Conservation (phyloP, 2,888 invertebrate genomes). For the Bellardia bayeri region DNA sequence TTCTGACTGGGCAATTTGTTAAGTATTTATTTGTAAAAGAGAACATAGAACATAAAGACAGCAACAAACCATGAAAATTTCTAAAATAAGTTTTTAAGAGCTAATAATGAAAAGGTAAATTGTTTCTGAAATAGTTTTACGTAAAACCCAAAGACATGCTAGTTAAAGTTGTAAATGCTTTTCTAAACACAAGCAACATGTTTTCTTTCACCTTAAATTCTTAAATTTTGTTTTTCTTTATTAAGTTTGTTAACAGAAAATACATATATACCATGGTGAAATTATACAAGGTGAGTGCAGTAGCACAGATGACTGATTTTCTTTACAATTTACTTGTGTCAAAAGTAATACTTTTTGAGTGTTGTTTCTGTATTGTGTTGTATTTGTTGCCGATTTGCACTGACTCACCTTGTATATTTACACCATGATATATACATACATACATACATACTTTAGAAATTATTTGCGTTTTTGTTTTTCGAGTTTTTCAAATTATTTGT, state of each 20-base stretch:
- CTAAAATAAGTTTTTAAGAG: background rate
- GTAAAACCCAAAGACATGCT: background rate
- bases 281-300: no score
- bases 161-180: background rate
- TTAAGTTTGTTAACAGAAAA: no score
- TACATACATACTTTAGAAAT: no score
- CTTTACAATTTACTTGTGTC: no score
- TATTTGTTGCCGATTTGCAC: no score
- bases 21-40: constrained; percentile 52
- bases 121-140: constrained; percentile 13
- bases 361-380: no score
- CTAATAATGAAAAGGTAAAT: constrained; percentile 42
- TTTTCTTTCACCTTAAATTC: background rate
- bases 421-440: no score
- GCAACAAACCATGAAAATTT: constrained; percentile 14
- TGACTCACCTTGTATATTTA: no score
- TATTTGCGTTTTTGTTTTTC: background rate
- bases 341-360: no score
- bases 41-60: background rate
- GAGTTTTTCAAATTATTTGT: background rate
- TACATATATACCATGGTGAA: no score
- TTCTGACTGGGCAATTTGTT: constrained; percentile 53
- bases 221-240: background rate
- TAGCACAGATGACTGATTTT: no score
- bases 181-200: background rate